phyloP scores from a whole-genome alignment of 1,140 invertebrate genomes.

The Saccostrea cuccullata region DNA sequence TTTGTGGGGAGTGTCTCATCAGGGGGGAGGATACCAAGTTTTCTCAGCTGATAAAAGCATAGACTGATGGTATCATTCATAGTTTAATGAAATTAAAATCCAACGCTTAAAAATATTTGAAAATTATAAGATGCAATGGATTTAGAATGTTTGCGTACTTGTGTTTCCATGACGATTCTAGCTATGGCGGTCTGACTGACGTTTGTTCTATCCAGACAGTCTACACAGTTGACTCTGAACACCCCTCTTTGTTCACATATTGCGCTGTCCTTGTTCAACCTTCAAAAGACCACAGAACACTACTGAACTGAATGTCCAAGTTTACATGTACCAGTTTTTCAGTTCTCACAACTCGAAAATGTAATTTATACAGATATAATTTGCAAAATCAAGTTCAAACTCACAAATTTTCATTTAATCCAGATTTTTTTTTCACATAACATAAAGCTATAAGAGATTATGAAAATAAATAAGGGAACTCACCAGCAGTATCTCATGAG shows the following conservation, averaged over 20 bases:
- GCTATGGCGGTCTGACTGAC: slow-evolving; percentile 95
- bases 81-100: not conserved
- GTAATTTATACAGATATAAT: not conserved
- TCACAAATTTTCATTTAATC: not conserved
- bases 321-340: too few species aligned
- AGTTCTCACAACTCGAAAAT: not conserved
- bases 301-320: not conserved
- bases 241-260: slow-evolving; percentile 94
- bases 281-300: slow-evolving; percentile 57
- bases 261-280: slow-evolving; percentile 92
- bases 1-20: slow-evolving; percentile 81
- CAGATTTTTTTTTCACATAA: too few species aligned
- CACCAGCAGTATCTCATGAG: slow-evolving; percentile 94
- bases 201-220: slow-evolving; percentile 97
- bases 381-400: not conserved
- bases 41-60: slow-evolving; percentile 77
- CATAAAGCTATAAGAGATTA: not conserved
- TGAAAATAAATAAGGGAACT: slow-evolving; percentile 44
- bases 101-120: too few species aligned
- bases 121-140: too few species aligned
- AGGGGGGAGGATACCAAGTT: slow-evolving; percentile 93
- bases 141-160: slow-evolving; percentile 81
- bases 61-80: not conserved
- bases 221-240: slow-evolving; percentile 97
- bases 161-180: slow-evolving; percentile 92